Percentiles rank a stretch among this genome's conserved stretches.
Evolutionary conservation across 1,140 invertebrate genomes (phyloP).

Genomic region (Drosophila ironensis): DNA sequence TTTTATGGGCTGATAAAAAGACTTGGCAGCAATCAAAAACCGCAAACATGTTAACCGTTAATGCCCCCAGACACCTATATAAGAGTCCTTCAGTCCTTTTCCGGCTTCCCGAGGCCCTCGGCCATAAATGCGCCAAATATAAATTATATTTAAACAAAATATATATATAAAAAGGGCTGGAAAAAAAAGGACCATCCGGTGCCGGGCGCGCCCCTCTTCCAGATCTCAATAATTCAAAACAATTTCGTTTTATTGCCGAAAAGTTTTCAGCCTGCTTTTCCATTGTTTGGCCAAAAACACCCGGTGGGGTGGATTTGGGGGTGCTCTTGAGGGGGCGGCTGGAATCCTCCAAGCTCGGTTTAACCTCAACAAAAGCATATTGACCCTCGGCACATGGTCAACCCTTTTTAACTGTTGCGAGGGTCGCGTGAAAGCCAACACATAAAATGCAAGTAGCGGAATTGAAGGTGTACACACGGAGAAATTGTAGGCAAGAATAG

Average conservation of each 20-base stretch:
- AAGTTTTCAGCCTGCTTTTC: constrained; percentile 43
- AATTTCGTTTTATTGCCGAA: constrained; percentile 74
- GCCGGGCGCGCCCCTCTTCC: constrained; percentile 25
- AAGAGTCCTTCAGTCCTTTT: constrained; percentile 51
- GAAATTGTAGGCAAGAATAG: background rate
- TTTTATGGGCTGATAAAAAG: constrained; percentile 71
- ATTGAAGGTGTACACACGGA: constrained; percentile 10
- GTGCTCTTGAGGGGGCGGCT: background rate
- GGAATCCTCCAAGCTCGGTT: constrained; percentile 59
- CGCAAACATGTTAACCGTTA: constrained; percentile 78
- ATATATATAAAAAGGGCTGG: constrained; percentile 4
- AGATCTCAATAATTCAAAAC: constrained; percentile 79
- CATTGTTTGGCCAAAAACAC: constrained; percentile 23
- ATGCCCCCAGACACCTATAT: constrained; percentile 76
- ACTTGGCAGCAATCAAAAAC: constrained; percentile 71
- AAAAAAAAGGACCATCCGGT: constrained; percentile 26
- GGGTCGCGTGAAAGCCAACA: constrained; percentile 64
- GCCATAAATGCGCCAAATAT: constrained; percentile 67
- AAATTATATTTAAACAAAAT: constrained; percentile 70
- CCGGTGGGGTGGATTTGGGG: background rate
- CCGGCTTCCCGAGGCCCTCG: constrained; percentile 4
- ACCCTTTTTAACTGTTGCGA: constrained; percentile 53
- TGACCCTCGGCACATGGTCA: constrained; percentile 48
- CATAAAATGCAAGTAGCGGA: constrained; percentile 39
- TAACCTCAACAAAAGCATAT: constrained; percentile 65